These are phyloP conservation scores for Nomada fabriciana DNA, from an alignment of 2,888 invertebrate species.

Conservation along the genomic window DNA sequence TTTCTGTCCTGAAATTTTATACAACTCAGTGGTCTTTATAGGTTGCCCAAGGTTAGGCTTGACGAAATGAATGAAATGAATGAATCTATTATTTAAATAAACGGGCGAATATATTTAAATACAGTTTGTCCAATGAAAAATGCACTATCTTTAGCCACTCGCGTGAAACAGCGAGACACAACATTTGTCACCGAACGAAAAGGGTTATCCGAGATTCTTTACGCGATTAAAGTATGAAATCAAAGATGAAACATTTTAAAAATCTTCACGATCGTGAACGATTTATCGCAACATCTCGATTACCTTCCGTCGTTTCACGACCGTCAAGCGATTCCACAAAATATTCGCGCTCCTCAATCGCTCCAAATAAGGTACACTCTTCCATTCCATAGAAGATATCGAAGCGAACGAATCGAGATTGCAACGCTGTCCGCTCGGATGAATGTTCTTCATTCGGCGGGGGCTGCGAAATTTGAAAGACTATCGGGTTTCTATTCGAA, in stretches of 20 bases:
- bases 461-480: slow-evolving; percentile 68
- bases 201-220: not conserved
- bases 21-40: too few relatives aligned
- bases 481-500: slow-evolving; percentile 60
- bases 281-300: not conserved
- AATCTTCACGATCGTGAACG: not conserved
- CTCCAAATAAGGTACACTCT: not conserved
- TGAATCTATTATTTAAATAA: too few relatives aligned
- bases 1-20: too few relatives aligned
- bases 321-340: not conserved
- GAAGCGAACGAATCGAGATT: slow-evolving; percentile 35
- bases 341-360: slow-evolving; percentile 2
- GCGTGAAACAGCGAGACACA: too few relatives aligned
- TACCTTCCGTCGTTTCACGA: slow-evolving; percentile 16
- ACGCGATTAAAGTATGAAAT: not conserved
- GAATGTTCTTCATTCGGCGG: slow-evolving; percentile 39
- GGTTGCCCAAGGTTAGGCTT: too few relatives aligned
- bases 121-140: too few relatives aligned
- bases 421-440: slow-evolving; percentile 36
- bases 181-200: not conserved
- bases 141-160: too few relatives aligned
- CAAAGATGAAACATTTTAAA: not conserved
- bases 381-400: slow-evolving; percentile 10
- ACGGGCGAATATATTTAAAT: too few relatives aligned
- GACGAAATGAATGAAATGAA: too few relatives aligned